These are phyloP conservation scores for Dysmachus trigonus DNA, from an alignment of 2,888 invertebrate species.

Conservation along the genomic window DNA sequence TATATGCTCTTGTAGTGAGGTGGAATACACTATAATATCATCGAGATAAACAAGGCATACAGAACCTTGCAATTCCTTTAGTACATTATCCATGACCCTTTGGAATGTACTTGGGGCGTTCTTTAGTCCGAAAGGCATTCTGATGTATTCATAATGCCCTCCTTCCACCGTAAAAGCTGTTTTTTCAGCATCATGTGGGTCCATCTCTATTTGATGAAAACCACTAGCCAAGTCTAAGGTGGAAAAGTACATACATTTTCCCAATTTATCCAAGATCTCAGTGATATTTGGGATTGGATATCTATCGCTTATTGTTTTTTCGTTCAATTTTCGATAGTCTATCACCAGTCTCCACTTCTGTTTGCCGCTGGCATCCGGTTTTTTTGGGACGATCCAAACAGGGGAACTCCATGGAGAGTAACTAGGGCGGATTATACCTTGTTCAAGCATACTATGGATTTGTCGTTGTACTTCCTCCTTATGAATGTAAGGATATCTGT, in stretches of 20 bases:
- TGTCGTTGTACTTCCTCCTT: not conserved
- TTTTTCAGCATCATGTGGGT: constrained; percentile 44
- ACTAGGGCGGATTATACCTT: not conserved
- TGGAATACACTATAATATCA: no score
- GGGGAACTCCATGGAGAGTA: constrained; percentile 11
- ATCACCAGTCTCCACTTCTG: constrained; percentile 33
- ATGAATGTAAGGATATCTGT: constrained; percentile 6
- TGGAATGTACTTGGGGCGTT: no score
- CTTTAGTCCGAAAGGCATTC: no score
- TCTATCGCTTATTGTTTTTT: constrained; percentile 51
- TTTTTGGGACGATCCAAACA: no score
- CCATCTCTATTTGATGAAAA: constrained; percentile 48
- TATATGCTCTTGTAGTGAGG: no score
- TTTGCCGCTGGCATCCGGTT: no score
- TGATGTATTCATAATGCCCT: constrained; percentile 46
- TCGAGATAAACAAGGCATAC: constrained; percentile 56
- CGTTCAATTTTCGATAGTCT: constrained; percentile 41
- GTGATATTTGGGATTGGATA: constrained; percentile 52
- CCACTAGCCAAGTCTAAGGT: constrained; percentile 51
- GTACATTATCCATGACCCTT: constrained; percentile 49
- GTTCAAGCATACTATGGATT: not conserved
- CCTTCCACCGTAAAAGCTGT: constrained; percentile 46
- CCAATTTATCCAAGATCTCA: constrained; percentile 53
- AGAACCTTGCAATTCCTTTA: constrained; percentile 51
- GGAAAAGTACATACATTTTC: constrained; percentile 52